Evolutionary conservation across 1,140 invertebrate species (phyloP).

Genomic region (Mesaphorura yosii): DNA sequence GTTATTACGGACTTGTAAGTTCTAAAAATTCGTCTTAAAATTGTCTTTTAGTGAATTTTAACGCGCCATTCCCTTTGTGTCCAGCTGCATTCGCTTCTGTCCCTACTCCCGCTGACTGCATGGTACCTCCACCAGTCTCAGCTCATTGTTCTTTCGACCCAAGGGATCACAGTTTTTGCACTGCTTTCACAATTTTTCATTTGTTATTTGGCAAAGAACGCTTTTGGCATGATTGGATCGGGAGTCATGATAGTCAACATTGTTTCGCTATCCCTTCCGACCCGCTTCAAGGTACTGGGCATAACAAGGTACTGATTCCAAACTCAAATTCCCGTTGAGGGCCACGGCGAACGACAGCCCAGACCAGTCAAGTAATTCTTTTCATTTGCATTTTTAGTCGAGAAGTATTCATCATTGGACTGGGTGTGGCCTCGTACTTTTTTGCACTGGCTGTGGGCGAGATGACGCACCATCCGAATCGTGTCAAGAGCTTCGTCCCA

Average conservation of each 20-base stretch:
- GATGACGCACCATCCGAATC: neutral
- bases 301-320: too few relatives aligned
- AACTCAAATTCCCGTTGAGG: too few relatives aligned
- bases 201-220: neutral
- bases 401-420: neutral
- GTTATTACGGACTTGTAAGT: neutral
- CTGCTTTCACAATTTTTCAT: slow-evolving; percentile 1
- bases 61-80: too few relatives aligned
- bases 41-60: too few relatives aligned
- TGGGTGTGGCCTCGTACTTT: neutral
- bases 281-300: neutral
- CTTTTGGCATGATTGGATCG: neutral
- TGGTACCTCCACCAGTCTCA: neutral
- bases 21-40: too few relatives aligned
- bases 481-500: neutral
- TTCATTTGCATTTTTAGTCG: too few relatives aligned
- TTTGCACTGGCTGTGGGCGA: neutral
- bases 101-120: neutral
- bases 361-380: too few relatives aligned
- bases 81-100: neutral
- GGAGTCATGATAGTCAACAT: neutral
- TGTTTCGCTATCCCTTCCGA: neutral
- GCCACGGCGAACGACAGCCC: too few relatives aligned
- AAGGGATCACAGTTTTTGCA: neutral
- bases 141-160: neutral